Evolutionary conservation across 2,113 vertebrate genomes (phyloP), one percentile per base, ranked within the genome.

Genomic region (Tachycineta bicolor): DNA sequence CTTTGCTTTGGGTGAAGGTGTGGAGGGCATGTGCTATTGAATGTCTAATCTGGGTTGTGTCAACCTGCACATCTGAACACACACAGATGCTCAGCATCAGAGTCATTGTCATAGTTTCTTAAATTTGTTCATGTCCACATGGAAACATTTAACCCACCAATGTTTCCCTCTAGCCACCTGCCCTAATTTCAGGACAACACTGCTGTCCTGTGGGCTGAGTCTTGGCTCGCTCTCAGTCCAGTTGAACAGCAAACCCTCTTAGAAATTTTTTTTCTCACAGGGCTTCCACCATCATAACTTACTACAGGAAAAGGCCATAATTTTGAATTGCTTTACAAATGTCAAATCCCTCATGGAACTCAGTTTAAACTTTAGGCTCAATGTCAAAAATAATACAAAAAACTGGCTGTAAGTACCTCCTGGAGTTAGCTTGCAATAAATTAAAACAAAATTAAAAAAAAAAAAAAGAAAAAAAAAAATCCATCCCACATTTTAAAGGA

Each of bases 341-440:
- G 92, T 96, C 94, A 92, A 93, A 92, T 75, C 69, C 65, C 94
- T 89, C 94, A 94, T 0, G 4, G 34, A 69, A 82, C 53, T 94
- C 58, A 53, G 91, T 89, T 96, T 88, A 96, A 59, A 56, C 71
- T 81, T 87, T 83, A 91, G 91, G 83, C 96, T 96, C 88, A 49
- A 12, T 90, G 96, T 96, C 93, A 97, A 95, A 96, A 95, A 92
- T 78, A 93, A 91, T 84, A 94, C 25, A 85, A 88, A 91, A 96
- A 76, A 81, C 24, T 88, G 68, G 58, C 39, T 91, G 71, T 89
- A 87, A 90, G 82, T 92, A 78, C 94, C 87, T 94, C 90, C 92
- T 70, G 82, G 85, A 92, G 55, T 70, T 94, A 93, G 49, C 75
- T 69, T 81, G 92, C 67, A 93, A 96, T 90, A 94, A 95, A 94